phyloP scores from a whole-genome alignment of 1,140 invertebrate genomes.

The Daktulosphaira vitifoliae region DNA sequence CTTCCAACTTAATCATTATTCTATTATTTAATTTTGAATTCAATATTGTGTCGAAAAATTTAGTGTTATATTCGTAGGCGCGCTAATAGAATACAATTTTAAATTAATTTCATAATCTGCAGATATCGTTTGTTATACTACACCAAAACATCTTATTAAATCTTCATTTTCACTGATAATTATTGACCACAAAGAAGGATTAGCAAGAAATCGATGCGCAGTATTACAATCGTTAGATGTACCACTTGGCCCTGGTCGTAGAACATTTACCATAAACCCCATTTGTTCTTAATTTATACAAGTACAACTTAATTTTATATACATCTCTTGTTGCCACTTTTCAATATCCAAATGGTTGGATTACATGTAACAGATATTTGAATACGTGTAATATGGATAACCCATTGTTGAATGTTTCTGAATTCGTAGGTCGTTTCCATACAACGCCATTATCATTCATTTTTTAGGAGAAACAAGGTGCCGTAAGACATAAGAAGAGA shows the following conservation, averaged over 20 bases:
- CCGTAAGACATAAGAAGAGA: too few relatives aligned
- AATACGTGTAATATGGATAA: constrained; percentile 34
- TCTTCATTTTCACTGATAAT: constrained; percentile 41
- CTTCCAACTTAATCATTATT: too few relatives aligned
- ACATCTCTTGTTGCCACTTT: constrained; percentile 37
- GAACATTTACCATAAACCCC: constrained; percentile 39
- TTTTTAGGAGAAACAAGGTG: not conserved
- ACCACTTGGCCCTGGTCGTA: constrained; percentile 41
- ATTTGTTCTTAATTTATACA: too few relatives aligned
- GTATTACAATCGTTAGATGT: constrained; percentile 44
- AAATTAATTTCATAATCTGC: not conserved
- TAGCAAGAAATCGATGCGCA: constrained; percentile 42
- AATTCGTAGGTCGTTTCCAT: not conserved
- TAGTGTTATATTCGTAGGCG: too few relatives aligned
- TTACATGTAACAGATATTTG: constrained; percentile 35
- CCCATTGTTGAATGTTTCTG: constrained; percentile 8
- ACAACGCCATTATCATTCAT: not conserved
- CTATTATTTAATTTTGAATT: too few relatives aligned
- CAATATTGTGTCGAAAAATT: too few relatives aligned
- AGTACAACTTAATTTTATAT: constrained; percentile 30
- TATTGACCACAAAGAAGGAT: constrained; percentile 38
- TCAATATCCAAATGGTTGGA: constrained; percentile 16
- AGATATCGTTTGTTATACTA: not conserved
- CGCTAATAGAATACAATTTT: too few relatives aligned
- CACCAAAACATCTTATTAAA: constrained; percentile 36